Conservation (phyloP, 2,113 vertebrate species). For the Poicephalus meyeri region DNA sequence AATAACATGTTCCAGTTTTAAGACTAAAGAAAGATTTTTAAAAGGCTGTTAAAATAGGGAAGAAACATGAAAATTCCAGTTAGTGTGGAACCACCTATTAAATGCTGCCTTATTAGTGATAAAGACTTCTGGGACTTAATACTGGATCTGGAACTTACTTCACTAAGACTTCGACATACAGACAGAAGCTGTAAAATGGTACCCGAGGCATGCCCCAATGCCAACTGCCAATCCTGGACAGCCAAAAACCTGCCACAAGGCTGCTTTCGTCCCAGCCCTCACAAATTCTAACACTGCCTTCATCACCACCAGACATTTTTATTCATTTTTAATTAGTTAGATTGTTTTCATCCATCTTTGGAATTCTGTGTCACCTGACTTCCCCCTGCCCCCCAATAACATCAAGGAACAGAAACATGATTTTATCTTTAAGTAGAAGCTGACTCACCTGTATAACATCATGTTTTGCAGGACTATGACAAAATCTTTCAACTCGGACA, state of each 20-base stretch:
- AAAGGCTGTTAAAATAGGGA: neutral
- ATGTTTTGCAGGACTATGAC: neutral
- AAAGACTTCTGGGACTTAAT: neutral
- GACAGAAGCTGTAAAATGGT: neutral
- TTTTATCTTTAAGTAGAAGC: neutral
- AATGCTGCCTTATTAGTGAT: neutral
- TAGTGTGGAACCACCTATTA: neutral
- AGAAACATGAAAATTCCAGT: neutral
- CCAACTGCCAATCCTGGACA: neutral
- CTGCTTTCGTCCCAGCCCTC: neutral
- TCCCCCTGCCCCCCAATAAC: accelerated
- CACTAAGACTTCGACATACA: neutral
- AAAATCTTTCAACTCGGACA: neutral
- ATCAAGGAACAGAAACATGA: neutral
- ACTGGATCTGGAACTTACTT: neutral
- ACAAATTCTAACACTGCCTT: neutral
- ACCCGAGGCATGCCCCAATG: neutral
- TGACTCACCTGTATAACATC: neutral
- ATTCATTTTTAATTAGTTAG: neutral
- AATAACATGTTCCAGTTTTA: accelerated
- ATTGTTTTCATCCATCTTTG: neutral
- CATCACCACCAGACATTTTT: neutral
- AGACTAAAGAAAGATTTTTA: neutral
- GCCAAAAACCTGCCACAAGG: neutral
- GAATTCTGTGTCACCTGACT: neutral